A percentile compares a stretch with the other conserved stretches of the same genome.
These are phyloP conservation scores for Berghia stephanieae DNA, from an alignment of 1,140 invertebrate species.

Conservation along the genomic window DNA sequence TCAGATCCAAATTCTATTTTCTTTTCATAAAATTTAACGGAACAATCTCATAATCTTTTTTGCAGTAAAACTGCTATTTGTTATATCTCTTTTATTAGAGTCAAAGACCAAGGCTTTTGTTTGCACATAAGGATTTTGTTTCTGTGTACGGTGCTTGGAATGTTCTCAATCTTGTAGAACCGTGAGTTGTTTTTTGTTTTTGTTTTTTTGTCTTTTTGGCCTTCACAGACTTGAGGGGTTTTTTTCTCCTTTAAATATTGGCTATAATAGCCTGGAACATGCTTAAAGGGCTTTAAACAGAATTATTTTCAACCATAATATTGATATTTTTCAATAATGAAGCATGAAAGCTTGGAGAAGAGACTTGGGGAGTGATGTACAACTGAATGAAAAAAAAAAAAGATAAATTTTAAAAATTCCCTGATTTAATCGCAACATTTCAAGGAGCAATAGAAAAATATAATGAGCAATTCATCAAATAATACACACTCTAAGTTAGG, in stretches of 20 bases:
- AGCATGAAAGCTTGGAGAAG: too few relatives aligned
- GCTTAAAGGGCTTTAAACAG: neutral
- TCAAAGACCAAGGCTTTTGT: conserved; percentile 65
- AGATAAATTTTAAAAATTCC: too few relatives aligned
- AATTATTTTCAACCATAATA: neutral
- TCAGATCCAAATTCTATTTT: too few relatives aligned
- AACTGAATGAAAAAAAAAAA: too few relatives aligned
- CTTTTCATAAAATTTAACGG: too few relatives aligned
- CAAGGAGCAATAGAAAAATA: too few relatives aligned
- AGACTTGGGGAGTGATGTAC: too few relatives aligned
- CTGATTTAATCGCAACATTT: too few relatives aligned
- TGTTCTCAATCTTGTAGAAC: conserved; percentile 72
- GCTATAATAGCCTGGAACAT: neutral
- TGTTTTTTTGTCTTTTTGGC: neutral
- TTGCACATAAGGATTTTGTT: conserved; percentile 73
- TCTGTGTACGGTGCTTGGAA: conserved; percentile 74
- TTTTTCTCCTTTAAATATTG: neutral
- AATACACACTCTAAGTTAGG: too few relatives aligned
- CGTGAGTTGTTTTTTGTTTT: conserved; percentile 59
- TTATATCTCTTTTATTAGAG: conserved; percentile 38
- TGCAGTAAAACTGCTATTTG: too few relatives aligned
- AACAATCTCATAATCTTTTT: too few relatives aligned
- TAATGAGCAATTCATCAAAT: too few relatives aligned
- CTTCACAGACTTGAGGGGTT: neutral
- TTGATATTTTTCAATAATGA: neutral